Conservation (phyloP, 1,140 invertebrate genomes). For the Physella acuta region DNA sequence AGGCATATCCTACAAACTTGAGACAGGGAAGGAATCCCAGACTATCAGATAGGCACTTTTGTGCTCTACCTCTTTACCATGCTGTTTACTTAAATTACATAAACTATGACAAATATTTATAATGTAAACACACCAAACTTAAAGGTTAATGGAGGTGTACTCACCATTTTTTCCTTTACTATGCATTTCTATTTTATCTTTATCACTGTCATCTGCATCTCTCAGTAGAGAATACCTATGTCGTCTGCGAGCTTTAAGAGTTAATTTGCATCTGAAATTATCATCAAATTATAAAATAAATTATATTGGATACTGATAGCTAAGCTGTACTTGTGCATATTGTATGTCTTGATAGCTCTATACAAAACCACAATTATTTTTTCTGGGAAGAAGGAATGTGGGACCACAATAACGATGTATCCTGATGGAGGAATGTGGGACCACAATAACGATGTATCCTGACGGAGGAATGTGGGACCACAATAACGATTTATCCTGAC, state of each 20-base stretch:
- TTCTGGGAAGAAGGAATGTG: not conserved
- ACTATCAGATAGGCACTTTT: no score
- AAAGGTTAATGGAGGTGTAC: no score
- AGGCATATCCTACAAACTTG: no score
- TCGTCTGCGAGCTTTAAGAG: conserved; percentile 55
- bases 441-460: not conserved
- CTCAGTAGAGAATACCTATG: conserved; percentile 68
- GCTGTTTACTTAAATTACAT: no score
- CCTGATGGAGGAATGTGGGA: not conserved
- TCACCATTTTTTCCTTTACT: conserved; percentile 50
- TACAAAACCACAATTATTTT: not conserved
- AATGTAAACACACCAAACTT: no score
- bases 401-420: not conserved
- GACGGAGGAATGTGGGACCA: not conserved
- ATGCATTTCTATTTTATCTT: conserved; percentile 52
- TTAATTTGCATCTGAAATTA: conserved; percentile 48
- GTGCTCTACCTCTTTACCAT: no score
- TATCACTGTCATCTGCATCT: conserved; percentile 63
- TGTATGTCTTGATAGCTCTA: not conserved
- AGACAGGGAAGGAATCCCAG: no score
- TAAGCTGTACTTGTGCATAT: no score
- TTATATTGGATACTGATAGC: not conserved
- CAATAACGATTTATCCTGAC: no score
- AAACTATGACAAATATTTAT: no score
- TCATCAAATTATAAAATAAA: not conserved